A percentile compares a stretch with the other conserved stretches of the same genome.
Conservation (phyloP, 2,888 invertebrate species). For the Apotomis capreana region DNA sequence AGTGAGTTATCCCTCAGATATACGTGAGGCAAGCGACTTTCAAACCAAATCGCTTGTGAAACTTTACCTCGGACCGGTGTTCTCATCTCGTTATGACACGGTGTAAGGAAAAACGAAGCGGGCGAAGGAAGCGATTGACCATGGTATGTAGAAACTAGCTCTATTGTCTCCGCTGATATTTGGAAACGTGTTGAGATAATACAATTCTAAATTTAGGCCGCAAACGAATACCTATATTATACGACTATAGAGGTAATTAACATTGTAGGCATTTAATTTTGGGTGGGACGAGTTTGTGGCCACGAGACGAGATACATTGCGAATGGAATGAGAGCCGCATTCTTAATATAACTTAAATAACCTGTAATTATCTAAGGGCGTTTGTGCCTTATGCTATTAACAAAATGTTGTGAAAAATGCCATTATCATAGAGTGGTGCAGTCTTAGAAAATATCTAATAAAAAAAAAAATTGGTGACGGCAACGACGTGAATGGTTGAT, state of each 20-base stretch:
- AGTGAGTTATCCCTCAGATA: constrained; percentile 53
- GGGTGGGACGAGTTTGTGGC: too few relatives aligned
- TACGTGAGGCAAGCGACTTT: constrained; percentile 62
- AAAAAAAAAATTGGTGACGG: too few relatives aligned
- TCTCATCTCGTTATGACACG: constrained; percentile 40
- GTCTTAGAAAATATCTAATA: too few relatives aligned
- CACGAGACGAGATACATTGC: too few relatives aligned
- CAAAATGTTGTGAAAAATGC: too few relatives aligned
- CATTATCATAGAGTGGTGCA: too few relatives aligned
- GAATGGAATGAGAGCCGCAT: too few relatives aligned
- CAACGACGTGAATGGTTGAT: too few relatives aligned
- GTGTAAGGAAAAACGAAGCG: constrained; percentile 28
- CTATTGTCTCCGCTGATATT: background rate
- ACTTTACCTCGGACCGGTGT: constrained; percentile 46
- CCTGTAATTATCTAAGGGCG: too few relatives aligned
- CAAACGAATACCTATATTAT: background rate
- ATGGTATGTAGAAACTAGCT: constrained; percentile 7
- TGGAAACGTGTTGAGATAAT: background rate
- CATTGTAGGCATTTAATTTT: too few relatives aligned
- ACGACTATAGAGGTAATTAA: too few relatives aligned
- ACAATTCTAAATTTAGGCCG: background rate
- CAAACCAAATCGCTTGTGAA: constrained; percentile 63
- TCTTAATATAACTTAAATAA: too few relatives aligned
- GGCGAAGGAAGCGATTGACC: background rate
- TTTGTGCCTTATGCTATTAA: background rate